These are phyloP conservation scores for Acrobasis suavella DNA, from an alignment of 2,888 invertebrate genomes.

Conservation along the genomic window DNA sequence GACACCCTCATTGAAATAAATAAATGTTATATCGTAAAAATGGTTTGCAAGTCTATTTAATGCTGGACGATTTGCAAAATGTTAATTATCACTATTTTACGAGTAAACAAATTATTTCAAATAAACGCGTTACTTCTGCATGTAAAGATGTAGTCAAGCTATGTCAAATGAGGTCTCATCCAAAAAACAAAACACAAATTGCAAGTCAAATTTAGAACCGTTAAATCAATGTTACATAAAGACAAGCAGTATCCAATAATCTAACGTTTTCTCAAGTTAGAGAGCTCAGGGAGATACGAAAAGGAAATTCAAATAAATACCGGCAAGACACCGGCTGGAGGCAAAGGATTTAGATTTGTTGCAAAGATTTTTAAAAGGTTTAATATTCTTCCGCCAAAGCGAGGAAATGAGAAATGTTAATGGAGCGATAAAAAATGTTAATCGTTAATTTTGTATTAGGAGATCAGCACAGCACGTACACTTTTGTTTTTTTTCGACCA, in stretches of 20 bases:
- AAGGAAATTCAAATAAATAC: constrained; percentile 65
- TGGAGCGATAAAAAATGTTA: constrained; percentile 36
- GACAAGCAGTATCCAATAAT: neutral
- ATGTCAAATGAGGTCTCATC: no score
- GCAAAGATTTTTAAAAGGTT: constrained; percentile 49
- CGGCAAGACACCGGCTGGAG: constrained; percentile 41
- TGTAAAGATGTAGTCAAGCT: no score
- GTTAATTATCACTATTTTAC: no score
- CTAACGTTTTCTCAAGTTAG: constrained; percentile 4
- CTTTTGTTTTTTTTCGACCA: no score
- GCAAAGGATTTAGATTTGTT: constrained; percentile 55
- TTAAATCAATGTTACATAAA: neutral
- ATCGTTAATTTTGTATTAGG: constrained; percentile 16
- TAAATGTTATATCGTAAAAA: no score
- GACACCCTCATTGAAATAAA: no score
- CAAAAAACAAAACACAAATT: no score
- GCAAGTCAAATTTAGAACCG: neutral
- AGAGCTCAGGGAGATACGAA: constrained; percentile 8
- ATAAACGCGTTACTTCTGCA: no score
- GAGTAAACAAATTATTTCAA: no score
- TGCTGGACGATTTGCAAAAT: no score
- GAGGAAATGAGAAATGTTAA: constrained; percentile 44
- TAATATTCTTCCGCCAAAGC: constrained; percentile 41
- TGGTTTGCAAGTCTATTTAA: no score
- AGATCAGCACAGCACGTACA: constrained; percentile 3